Evolutionary conservation across 2,797 vertebrate species (phyloP).

Genomic region (Acanthiza pusilla): DNA sequence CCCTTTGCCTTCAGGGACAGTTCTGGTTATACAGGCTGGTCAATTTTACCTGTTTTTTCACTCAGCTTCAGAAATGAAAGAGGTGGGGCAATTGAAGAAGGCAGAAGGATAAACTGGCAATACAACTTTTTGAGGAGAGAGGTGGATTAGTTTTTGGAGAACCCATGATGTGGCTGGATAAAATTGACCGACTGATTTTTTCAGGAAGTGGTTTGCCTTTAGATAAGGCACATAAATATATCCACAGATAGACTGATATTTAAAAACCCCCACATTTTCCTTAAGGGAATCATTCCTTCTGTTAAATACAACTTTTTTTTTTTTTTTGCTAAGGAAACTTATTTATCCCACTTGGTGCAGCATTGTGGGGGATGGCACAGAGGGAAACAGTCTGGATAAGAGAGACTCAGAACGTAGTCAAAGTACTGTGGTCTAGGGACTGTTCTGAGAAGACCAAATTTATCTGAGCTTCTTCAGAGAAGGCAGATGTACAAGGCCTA

Average conservation of each 20-base stretch:
- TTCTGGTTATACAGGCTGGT: neutral
- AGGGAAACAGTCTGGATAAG: neutral
- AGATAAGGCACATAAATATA: neutral
- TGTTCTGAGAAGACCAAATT: neutral
- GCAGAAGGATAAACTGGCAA: neutral
- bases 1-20: neutral
- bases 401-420: neutral
- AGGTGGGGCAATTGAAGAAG: neutral
- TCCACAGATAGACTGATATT: neutral
- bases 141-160: neutral
- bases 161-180: neutral
- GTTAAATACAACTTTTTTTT: neutral
- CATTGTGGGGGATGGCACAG: neutral
- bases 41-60: neutral
- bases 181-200: neutral
- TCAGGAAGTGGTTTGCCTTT: neutral
- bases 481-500: neutral
- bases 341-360: neutral
- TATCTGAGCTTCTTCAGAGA: neutral
- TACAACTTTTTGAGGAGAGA: neutral
- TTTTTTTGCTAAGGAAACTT: neutral
- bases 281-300: neutral
- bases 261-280: neutral
- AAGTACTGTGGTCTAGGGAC: neutral
- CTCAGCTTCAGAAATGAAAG: neutral